phyloP scores from a whole-genome alignment of 2,797 vertebrate species.

The Cuniculus paca region DNA sequence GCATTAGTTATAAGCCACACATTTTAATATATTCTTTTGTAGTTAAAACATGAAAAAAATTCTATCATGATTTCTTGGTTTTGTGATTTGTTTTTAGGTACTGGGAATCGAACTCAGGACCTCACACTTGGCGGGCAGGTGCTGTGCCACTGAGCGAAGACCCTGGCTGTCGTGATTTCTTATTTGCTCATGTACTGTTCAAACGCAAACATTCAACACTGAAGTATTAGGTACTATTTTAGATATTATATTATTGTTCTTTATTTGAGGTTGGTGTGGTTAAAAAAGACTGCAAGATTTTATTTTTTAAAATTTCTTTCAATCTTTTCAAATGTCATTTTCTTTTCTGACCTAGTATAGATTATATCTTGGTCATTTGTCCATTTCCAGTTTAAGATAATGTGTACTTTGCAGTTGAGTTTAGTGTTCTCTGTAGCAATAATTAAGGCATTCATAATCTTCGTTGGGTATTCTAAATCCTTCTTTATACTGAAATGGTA shows the following conservation, averaged over 20 bases:
- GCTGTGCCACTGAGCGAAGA: too few relatives aligned
- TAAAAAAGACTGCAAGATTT: background rate
- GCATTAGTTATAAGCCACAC: background rate
- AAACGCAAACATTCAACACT: background rate
- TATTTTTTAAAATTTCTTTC: background rate
- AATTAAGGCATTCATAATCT: background rate
- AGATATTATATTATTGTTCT: background rate
- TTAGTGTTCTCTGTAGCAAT: background rate
- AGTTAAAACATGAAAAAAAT: constrained; percentile 2
- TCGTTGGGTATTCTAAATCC: background rate
- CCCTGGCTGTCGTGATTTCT: background rate
- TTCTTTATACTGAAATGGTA: background rate
- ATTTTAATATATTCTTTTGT: background rate
- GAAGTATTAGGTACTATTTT: background rate
- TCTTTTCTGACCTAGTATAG: background rate
- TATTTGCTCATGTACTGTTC: background rate
- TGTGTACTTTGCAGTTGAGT: background rate
- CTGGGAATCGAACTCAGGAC: too few relatives aligned
- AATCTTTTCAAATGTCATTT: background rate
- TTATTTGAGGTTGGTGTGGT: background rate
- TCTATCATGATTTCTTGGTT: background rate
- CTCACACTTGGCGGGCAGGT: too few relatives aligned
- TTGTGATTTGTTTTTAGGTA: too few relatives aligned
- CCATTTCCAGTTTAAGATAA: background rate
- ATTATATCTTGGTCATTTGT: background rate